Evolutionary conservation across 2,113 vertebrate species (phyloP).

Genomic region (Bufo bufo): DNA sequence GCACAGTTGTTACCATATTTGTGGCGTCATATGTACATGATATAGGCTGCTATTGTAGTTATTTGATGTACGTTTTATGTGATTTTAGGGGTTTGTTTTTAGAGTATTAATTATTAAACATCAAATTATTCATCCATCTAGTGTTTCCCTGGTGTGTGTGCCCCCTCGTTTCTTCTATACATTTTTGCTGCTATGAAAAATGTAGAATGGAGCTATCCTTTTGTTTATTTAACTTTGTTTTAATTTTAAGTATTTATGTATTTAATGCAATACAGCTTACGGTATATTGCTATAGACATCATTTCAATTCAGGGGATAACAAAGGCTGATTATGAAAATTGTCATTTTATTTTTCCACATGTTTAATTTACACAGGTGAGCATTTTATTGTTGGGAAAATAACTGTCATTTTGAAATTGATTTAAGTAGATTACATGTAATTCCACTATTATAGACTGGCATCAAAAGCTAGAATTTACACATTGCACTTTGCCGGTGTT

Average conservation of each 20-base stretch:
- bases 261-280: not conserved
- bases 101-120: no score
- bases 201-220: not conserved
- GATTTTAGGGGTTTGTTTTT: no score
- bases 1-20: no score
- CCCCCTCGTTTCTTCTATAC: no score
- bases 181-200: no score
- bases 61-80: no score
- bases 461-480: not conserved
- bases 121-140: no score
- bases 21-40: no score
- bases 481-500: not conserved
- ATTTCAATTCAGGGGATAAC: not conserved
- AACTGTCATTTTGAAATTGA: conserved; percentile 25
- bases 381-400: conserved; percentile 37
- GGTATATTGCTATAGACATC: not conserved
- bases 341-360: conserved; percentile 11
- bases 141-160: no score
- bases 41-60: no score
- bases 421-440: not conserved
- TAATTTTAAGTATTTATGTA: not conserved
- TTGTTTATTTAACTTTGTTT: not conserved
- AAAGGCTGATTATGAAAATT: not conserved
- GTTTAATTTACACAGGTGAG: conserved; percentile 4
- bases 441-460: not conserved